phyloP scores from a whole-genome alignment of 2,888 invertebrate species.

The Nomada hirtipes region DNA sequence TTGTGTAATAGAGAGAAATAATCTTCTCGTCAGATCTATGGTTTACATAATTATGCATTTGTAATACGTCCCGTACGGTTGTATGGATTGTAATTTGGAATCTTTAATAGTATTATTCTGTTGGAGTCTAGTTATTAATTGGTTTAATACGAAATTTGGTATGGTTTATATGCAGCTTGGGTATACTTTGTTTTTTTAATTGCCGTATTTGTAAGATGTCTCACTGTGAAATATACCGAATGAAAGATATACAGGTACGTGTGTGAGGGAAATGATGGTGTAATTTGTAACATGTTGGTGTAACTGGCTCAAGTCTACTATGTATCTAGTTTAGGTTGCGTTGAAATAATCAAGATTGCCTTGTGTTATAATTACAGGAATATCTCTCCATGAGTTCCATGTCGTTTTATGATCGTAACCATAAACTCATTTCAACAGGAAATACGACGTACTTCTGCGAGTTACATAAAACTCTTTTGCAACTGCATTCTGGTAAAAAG shows the following conservation, averaged over 20 bases:
- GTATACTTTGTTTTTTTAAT: no score
- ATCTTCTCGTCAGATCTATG: not conserved
- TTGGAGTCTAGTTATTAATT: no score
- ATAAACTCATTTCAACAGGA: slow-evolving; percentile 5
- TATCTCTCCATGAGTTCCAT: not conserved
- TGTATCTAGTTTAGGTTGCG: not conserved
- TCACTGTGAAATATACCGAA: not conserved
- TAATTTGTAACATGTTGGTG: not conserved
- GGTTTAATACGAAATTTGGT: no score
- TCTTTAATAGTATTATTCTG: no score
- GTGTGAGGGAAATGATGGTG: not conserved
- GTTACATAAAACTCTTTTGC: slow-evolving; percentile 22
- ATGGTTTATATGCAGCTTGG: no score
- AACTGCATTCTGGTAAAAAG: slow-evolving; percentile 11
- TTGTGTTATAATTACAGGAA: not conserved
- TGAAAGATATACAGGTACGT: not conserved
- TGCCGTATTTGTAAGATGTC: no score
- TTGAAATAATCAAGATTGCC: not conserved
- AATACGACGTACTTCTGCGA: not conserved
- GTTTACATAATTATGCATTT: slow-evolving; percentile 1
- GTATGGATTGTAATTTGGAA: no score
- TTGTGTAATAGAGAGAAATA: not conserved
- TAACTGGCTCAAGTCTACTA: not conserved
- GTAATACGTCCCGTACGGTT: not conserved
- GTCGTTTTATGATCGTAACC: not conserved